A percentile compares a stretch with the other conserved stretches of the same genome.
Conservation (phyloP, 2,113 vertebrate species). For the Sander vitreus region DNA sequence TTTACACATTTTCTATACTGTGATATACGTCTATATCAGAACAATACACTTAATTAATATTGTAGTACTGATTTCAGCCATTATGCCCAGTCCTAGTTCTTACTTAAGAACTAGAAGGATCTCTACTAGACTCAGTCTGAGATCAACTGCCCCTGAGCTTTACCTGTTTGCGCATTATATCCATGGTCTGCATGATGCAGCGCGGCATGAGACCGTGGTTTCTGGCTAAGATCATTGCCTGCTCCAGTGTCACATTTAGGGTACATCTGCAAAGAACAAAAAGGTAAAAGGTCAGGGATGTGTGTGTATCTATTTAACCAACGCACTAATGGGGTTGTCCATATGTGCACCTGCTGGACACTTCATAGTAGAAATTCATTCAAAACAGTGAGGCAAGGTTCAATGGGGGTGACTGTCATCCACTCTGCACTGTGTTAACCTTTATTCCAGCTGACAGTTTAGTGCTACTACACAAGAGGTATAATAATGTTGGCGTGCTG, state of each 20-base stretch:
- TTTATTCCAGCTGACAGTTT: slow-evolving; percentile 39
- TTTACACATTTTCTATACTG: not conserved
- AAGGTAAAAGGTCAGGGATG: slow-evolving; percentile 11
- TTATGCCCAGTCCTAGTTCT: not conserved
- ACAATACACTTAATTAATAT: not conserved
- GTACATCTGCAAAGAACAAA: slow-evolving; percentile 87
- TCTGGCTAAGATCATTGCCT: slow-evolving; percentile 91
- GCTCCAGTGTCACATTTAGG: slow-evolving; percentile 93
- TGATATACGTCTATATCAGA: not conserved
- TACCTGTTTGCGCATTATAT: slow-evolving; percentile 99
- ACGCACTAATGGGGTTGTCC: not conserved
- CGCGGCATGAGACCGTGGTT: slow-evolving; percentile 95
- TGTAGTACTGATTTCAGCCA: not conserved
- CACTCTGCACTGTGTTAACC: slow-evolving; percentile 22
- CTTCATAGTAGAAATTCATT: not conserved
- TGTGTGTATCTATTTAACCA: not conserved
- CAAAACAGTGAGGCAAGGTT: not conserved
- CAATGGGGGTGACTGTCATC: slow-evolving; percentile 23
- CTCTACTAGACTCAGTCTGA: not conserved
- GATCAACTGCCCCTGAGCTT: not conserved
- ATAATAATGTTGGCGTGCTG: not conserved
- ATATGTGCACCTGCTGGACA: slow-evolving; percentile 7
- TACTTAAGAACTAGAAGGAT: not conserved
- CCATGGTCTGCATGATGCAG: slow-evolving; percentile 97
- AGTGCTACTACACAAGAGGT: slow-evolving; percentile 10